phyloP scores from a whole-genome alignment of 2,888 invertebrate genomes.

The Pemphredon lugubris region DNA sequence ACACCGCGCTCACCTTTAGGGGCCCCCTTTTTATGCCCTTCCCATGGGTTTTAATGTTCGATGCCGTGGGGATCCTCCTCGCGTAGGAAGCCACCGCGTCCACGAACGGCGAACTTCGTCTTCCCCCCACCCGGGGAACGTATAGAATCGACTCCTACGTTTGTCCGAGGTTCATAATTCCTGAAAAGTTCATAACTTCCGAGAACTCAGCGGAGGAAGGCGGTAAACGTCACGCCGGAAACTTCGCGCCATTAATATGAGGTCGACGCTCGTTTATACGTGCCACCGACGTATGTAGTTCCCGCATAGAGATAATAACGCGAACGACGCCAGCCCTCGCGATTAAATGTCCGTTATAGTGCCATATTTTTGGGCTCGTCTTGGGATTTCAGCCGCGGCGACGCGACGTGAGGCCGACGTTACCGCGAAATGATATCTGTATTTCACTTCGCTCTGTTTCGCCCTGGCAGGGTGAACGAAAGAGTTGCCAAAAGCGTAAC shows the following conservation, averaged over 20 bases:
- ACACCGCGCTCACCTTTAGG: constrained; percentile 12
- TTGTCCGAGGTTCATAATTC: constrained; percentile 52
- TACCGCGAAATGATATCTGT: constrained; percentile 21
- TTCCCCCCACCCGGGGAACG: not conserved
- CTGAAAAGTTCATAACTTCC: constrained; percentile 59
- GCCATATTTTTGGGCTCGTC: constrained; percentile 30
- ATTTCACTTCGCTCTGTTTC: constrained; percentile 12
- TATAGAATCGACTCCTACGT: constrained; percentile 16
- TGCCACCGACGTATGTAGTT: constrained; percentile 42
- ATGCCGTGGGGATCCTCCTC: not conserved
- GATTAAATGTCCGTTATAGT: constrained; percentile 35
- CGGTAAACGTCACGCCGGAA: constrained; percentile 57
- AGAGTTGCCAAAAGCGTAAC: not conserved
- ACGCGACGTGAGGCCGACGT: not conserved
- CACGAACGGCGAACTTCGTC: constrained; percentile 1
- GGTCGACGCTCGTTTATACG: constrained; percentile 55
- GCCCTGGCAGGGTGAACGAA: not conserved
- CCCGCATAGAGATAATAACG: constrained; percentile 44
- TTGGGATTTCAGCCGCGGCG: constrained; percentile 25
- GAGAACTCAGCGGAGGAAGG: constrained; percentile 45
- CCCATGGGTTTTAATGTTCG: constrained; percentile 23
- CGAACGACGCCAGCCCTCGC: constrained; percentile 19
- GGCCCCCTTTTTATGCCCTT: constrained; percentile 15
- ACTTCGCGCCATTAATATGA: constrained; percentile 52
- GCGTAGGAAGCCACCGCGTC: constrained; percentile 2